Conservation (phyloP, 2,113 vertebrate species). For the Otis tarda region DNA sequence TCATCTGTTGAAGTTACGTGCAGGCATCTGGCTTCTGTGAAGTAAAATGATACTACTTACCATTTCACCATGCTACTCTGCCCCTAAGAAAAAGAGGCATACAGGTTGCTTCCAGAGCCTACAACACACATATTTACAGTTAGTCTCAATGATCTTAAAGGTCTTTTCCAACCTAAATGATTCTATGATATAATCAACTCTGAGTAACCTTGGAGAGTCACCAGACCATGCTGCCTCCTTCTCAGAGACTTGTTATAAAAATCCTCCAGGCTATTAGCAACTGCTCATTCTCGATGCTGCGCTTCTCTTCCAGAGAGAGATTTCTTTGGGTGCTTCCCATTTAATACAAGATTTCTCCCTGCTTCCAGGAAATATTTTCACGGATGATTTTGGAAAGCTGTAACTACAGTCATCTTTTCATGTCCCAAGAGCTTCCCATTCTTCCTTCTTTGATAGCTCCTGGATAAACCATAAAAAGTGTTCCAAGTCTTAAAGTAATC, state of each 20-base stretch:
- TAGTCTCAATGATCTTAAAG: too few species aligned
- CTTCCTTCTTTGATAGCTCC: not conserved
- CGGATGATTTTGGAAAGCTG: not conserved
- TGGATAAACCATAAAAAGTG: not conserved
- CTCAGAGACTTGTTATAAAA: not conserved
- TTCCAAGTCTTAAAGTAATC: conserved; percentile 11
- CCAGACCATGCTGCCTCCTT: not conserved
- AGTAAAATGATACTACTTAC: not conserved
- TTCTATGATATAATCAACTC: not conserved
- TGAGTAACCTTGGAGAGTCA: not conserved
- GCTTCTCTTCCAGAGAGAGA: not conserved
- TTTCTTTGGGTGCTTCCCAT: not conserved
- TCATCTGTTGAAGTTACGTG: not conserved
- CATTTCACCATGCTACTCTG: rapidly evolving
- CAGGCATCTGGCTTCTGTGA: not conserved
- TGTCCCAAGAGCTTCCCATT: not conserved
- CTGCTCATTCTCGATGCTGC: not conserved
- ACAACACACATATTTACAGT: rapidly evolving
- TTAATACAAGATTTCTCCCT: not conserved
- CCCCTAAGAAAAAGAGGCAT: not conserved
- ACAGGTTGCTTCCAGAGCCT: not conserved
- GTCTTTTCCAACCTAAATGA: too few species aligned
- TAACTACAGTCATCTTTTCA: not conserved
- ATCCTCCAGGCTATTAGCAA: not conserved
- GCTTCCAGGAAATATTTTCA: not conserved